Percentiles rank a stretch among this genome's conserved stretches.
Conservation (phyloP, 2,888 invertebrate genomes). For the Melieria omissa region DNA sequence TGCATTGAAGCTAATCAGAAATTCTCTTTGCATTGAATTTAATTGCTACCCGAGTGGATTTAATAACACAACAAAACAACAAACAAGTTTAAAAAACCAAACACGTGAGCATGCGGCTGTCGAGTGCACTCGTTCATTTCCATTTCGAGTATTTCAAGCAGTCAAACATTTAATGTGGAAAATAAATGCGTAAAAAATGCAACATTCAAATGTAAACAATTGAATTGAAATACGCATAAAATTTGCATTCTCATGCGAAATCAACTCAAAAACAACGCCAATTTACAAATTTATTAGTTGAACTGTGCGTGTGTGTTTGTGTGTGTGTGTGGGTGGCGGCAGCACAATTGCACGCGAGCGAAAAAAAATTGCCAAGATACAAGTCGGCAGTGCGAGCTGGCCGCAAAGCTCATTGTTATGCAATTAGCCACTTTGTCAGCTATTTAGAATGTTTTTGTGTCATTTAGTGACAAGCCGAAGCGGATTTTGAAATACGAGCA, state of each 20-base stretch:
- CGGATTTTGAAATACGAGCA: constrained; percentile 15
- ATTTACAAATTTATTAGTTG: not conserved
- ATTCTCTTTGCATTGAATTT: too few relatives aligned
- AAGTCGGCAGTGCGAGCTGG: too few relatives aligned
- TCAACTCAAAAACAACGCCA: not conserved
- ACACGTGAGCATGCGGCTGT: not conserved
- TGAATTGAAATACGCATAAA: not conserved
- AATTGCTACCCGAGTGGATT: too few relatives aligned
- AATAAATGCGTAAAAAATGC: constrained; percentile 14
- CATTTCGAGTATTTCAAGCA: too few relatives aligned
- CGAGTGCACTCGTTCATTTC: not conserved
- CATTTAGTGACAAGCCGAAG: constrained; percentile 28
- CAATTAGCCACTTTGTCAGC: constrained; percentile 41
- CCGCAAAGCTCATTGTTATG: constrained; percentile 40
- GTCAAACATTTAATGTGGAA: too few relatives aligned
- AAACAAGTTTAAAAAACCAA: too few relatives aligned
- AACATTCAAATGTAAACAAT: constrained; percentile 1
- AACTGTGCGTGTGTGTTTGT: not conserved
- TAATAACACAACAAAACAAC: too few relatives aligned
- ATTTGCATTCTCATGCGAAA: not conserved
- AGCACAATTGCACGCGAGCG: not conserved
- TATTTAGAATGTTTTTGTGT: constrained; percentile 29
- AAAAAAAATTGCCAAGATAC: not conserved
- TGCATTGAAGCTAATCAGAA: too few relatives aligned
- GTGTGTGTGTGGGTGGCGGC: not conserved